These are phyloP conservation scores for Phalera bucephala DNA, from an alignment of 2,888 invertebrate species.

Conservation along the genomic window DNA sequence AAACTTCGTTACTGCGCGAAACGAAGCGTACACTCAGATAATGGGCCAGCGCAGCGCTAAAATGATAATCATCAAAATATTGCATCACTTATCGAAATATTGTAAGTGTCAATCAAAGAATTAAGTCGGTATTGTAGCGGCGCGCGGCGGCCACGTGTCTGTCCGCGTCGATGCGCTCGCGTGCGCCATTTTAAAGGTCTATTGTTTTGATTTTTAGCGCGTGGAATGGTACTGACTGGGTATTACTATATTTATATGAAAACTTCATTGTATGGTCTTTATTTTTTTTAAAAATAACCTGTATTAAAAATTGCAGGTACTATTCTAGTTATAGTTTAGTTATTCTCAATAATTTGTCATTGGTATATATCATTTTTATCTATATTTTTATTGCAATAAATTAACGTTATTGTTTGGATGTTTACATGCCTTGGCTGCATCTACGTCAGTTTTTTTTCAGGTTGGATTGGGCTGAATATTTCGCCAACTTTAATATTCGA, in stretches of 20 bases:
- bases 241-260: conserved; percentile 25
- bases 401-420: too few relatives aligned
- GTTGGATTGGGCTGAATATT: too few relatives aligned
- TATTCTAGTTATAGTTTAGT: too few relatives aligned
- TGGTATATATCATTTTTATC: too few relatives aligned
- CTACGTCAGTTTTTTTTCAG: too few relatives aligned
- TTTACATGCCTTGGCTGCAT: too few relatives aligned
- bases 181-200: conserved; percentile 64
- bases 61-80: conserved; percentile 82
- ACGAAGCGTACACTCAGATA: conserved; percentile 63
- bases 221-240: conserved; percentile 54
- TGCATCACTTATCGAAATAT: conserved; percentile 84
- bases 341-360: too few relatives aligned
- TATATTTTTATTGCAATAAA: too few relatives aligned
- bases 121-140: conserved; percentile 74
- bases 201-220: conserved; percentile 72
- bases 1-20: conserved; percentile 26
- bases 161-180: conserved; percentile 47
- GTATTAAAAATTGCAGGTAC: too few relatives aligned
- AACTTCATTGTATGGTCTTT: too few relatives aligned
- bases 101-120: conserved; percentile 84
- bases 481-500: too few relatives aligned
- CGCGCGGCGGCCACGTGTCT: conserved; percentile 60
- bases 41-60: conserved; percentile 49
- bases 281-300: too few relatives aligned